Conservation (phyloP, 2,113 vertebrate species). For the Microcebus jonahi region DNA sequence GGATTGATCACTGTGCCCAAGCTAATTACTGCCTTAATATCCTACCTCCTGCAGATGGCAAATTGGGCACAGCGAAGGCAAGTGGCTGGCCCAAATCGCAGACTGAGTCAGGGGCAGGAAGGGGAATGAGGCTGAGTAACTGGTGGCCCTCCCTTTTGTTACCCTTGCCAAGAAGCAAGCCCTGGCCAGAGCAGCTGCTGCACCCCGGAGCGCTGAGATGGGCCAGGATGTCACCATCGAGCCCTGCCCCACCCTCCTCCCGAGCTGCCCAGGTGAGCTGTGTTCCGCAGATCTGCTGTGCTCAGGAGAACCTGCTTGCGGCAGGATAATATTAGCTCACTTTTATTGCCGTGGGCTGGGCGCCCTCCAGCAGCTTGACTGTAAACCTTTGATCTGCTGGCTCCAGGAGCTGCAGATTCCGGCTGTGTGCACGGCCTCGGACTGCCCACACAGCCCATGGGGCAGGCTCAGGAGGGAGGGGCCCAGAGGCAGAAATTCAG, state of each 20-base stretch:
- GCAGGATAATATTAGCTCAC: conserved; percentile 75
- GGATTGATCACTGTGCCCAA: neutral
- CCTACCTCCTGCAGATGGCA: neutral
- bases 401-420: conserved; percentile 31
- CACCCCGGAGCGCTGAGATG: neutral
- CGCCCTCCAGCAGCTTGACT: neutral
- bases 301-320: conserved; percentile 65
- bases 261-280: conserved; percentile 39
- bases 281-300: conserved; percentile 55
- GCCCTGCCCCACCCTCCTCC: neutral
- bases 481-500: neutral
- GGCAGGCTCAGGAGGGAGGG: neutral
- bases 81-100: neutral
- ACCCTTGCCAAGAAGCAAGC: neutral
- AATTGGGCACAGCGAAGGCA: neutral
- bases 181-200: neutral
- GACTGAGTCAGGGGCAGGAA: neutral
- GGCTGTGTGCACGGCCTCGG: neutral
- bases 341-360: conserved; percentile 74
- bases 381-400: conserved; percentile 66
- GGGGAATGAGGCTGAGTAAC: neutral
- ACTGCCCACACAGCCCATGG: neutral
- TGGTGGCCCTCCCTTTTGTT: neutral
- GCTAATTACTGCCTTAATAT: neutral
- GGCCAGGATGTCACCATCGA: neutral